Conservation (phyloP, 2,113 vertebrate species). For the Struthidea cinerea region DNA sequence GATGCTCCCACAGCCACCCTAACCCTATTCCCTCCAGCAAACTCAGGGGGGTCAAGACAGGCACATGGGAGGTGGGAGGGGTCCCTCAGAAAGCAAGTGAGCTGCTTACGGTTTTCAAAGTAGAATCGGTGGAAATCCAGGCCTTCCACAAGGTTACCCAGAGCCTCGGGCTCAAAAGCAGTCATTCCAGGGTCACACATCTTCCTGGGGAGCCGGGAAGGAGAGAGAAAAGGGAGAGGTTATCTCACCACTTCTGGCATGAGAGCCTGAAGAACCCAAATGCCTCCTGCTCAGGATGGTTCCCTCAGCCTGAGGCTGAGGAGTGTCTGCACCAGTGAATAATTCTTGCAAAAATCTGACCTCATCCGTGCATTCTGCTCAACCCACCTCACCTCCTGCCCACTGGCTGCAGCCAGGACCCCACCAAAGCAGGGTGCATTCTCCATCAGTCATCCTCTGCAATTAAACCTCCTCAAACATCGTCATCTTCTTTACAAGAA, state of each 20-base stretch:
- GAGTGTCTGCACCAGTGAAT: not conserved
- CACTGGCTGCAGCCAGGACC: not conserved
- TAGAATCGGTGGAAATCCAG: constrained; percentile 98
- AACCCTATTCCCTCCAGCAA: not conserved
- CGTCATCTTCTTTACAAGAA: not conserved
- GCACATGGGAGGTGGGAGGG: constrained; percentile 5
- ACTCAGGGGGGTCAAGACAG: not conserved
- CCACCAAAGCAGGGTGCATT: not conserved
- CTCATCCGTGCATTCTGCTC: not conserved
- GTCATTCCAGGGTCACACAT: constrained; percentile 99
- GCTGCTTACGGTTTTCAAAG: constrained; percentile 94
- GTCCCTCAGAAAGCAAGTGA: not conserved
- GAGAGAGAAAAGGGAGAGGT: not conserved
- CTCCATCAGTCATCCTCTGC: not conserved
- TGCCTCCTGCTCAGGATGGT: rapidly evolving
- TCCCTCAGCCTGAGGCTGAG: not conserved
- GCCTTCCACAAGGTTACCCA: constrained; percentile 96
- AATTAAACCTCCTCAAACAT: not conserved
- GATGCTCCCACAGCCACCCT: not conserved
- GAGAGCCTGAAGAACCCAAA: not conserved
- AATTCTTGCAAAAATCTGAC: not conserved
- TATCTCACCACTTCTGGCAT: not conserved
- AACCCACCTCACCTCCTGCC: not conserved
- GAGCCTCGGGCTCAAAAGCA: constrained; percentile 93
- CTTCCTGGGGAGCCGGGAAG: constrained; percentile 76